Conservation (phyloP, 2,797 vertebrate species). For the Sphaeramia orbicularis region DNA sequence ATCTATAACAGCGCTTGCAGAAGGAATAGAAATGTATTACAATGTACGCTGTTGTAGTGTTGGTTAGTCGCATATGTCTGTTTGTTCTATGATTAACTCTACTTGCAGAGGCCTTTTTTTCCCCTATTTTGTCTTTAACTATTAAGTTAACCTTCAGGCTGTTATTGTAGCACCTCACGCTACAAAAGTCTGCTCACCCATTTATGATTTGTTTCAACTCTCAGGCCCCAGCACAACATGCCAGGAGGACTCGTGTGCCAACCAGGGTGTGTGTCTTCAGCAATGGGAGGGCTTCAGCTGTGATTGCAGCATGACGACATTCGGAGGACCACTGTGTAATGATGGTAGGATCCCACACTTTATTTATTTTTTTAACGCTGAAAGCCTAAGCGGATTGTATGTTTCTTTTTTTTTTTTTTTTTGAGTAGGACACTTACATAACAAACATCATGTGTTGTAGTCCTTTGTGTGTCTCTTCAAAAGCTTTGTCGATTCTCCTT, state of each 20-base stretch:
- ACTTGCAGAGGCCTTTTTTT: conserved; percentile 42
- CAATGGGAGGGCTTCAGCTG: conserved; percentile 99
- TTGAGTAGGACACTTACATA: background rate
- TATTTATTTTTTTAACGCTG: background rate
- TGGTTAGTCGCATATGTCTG: conserved; percentile 26
- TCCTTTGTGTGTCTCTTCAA: background rate
- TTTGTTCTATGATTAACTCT: conserved; percentile 38
- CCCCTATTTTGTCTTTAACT: conserved; percentile 38
- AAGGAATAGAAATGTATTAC: conserved; percentile 11
- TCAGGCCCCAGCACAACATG: conserved; percentile 97
- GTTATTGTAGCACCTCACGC: conserved; percentile 10
- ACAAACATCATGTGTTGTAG: background rate
- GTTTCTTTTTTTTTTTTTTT: background rate
- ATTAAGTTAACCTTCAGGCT: conserved; percentile 21
- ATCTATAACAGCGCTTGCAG: conserved; percentile 4
- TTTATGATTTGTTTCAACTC: conserved; percentile 57
- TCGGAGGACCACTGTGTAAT: conserved; percentile 94
- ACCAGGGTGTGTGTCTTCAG: conserved; percentile 98
- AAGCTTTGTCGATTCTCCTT: background rate
- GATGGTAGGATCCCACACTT: conserved; percentile 90
- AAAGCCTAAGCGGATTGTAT: background rate
- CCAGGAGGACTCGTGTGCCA: conserved; percentile 97
- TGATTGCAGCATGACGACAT: conserved; percentile 99
- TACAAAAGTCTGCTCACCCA: conserved; percentile 36
- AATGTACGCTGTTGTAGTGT: conserved; percentile 9